Evolutionary conservation across 1,140 invertebrate species (phyloP).

Genomic region (Parasteatoda tepidariorum): DNA sequence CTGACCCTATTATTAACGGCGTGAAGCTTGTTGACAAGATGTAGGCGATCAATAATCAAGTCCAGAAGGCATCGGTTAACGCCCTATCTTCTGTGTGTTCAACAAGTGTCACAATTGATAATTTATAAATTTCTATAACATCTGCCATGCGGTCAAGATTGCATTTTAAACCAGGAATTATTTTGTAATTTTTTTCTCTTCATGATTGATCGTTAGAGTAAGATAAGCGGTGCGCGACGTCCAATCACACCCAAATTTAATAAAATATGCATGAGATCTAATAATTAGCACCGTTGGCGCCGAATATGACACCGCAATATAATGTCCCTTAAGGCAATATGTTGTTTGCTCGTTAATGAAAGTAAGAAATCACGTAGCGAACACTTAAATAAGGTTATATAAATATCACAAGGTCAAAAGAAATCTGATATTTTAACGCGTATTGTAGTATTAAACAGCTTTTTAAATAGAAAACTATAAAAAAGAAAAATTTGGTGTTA

Average conservation of each 20-base stretch:
- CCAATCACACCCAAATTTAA: not conserved
- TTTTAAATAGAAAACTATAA: too few relatives aligned
- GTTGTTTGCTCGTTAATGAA: too few relatives aligned
- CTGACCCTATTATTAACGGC: slow-evolving; percentile 10
- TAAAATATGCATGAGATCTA: not conserved
- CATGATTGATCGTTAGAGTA: not conserved
- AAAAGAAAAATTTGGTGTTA: too few relatives aligned
- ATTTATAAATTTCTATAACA: slow-evolving; percentile 31
- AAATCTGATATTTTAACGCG: too few relatives aligned
- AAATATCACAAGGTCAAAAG: too few relatives aligned
- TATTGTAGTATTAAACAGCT: too few relatives aligned
- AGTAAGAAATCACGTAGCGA: too few relatives aligned
- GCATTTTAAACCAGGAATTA: not conserved
- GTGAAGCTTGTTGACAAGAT: slow-evolving; percentile 7
- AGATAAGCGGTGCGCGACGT: too few relatives aligned
- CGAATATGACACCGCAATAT: not conserved
- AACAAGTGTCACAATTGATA: slow-evolving; percentile 33
- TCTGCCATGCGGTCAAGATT: not conserved
- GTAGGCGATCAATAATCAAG: slow-evolving; percentile 31
- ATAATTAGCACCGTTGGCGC: not conserved
- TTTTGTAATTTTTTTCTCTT: too few relatives aligned
- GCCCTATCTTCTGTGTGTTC: not conserved
- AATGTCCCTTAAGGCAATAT: too few relatives aligned
- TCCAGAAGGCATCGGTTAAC: slow-evolving; percentile 1
- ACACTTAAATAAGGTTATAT: too few relatives aligned